A percentile compares a stretch with the other conserved stretches of the same genome.
These are phyloP conservation scores for Nothoprocta pentlandii DNA, from an alignment of 2,113 vertebrate species.

Conservation along the genomic window DNA sequence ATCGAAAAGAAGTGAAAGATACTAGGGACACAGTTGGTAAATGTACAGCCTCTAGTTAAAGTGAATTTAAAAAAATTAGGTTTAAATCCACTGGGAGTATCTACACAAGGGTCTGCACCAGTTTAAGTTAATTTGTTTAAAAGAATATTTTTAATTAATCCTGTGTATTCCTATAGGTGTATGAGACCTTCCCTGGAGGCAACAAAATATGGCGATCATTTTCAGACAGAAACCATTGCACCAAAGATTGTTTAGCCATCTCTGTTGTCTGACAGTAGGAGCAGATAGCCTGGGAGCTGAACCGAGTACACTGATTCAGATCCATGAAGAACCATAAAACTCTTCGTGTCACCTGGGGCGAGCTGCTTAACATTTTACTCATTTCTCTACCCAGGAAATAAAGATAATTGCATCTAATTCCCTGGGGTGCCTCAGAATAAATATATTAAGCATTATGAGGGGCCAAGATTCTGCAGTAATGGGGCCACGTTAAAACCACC, in stretches of 20 bases:
- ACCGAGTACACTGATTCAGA: not conserved
- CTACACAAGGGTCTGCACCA: constrained; percentile 27
- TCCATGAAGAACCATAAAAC: not conserved
- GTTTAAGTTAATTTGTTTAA: constrained; percentile 64
- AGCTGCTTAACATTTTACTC: constrained; percentile 33
- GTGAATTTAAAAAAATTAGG: constrained; percentile 26
- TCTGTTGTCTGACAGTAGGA: not conserved
- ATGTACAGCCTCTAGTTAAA: constrained; percentile 41
- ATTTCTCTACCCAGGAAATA: not conserved
- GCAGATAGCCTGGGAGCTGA: not conserved
- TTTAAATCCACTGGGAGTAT: constrained; percentile 49
- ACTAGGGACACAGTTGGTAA: constrained; percentile 41
- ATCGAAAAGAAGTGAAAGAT: not conserved
- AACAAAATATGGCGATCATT: not conserved
- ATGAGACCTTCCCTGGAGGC: not conserved
- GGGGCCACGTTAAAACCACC: not conserved
- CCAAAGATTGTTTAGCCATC: constrained; percentile 1
- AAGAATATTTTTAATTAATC: constrained; percentile 66
- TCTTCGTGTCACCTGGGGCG: not conserved
- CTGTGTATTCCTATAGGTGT: constrained; percentile 23
- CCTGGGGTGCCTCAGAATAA: constrained; percentile 31
- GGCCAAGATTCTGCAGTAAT: not conserved
- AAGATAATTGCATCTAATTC: constrained; percentile 26
- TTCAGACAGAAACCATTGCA: not conserved
- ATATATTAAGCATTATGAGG: constrained; percentile 19